phyloP scores from a whole-genome alignment of 2,888 invertebrate species.

The Argyresthia goedartella region DNA sequence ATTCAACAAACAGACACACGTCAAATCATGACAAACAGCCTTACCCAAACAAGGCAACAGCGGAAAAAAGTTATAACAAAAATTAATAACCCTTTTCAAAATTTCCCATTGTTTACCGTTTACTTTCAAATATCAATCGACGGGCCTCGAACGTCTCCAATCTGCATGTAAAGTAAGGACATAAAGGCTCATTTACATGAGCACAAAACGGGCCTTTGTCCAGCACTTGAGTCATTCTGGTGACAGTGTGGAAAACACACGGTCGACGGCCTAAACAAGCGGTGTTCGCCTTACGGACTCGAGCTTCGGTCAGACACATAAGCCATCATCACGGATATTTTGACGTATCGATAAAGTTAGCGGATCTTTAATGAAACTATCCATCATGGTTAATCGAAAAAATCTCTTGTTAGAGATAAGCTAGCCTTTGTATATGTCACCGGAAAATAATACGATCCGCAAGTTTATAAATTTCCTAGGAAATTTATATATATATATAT shows the following conservation, averaged over 20 bases:
- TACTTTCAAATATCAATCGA: conserved; percentile 39
- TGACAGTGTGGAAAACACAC: conserved; percentile 38
- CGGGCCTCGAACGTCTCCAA: conserved; percentile 31
- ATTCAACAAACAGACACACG: not conserved
- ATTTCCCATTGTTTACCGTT: conserved; percentile 14
- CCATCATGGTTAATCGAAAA: too few species aligned
- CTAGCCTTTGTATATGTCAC: too few species aligned
- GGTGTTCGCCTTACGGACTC: too few species aligned
- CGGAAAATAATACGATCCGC: too few species aligned
- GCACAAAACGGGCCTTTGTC: conserved; percentile 51
- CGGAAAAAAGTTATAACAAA: conserved; percentile 8
- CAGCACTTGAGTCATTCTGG: conserved; percentile 28
- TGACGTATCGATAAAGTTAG: too few species aligned
- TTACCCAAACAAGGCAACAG: conserved; percentile 1
- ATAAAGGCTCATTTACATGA: conserved; percentile 59
- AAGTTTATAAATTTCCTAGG: too few species aligned
- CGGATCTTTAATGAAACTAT: too few species aligned
- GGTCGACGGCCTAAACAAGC: conserved; percentile 47
- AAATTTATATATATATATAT: too few species aligned
- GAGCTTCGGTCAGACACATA: too few species aligned
- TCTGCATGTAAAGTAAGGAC: conserved; percentile 53
- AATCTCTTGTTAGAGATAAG: too few species aligned
- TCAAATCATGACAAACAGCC: not conserved
- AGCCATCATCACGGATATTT: too few species aligned
- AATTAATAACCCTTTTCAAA: conserved; percentile 26